A percentile compares a stretch with the other conserved stretches of the same genome.
These are phyloP conservation scores for Sympetrum striolatum DNA, from an alignment of 2,888 invertebrate species.

Conservation along the genomic window DNA sequence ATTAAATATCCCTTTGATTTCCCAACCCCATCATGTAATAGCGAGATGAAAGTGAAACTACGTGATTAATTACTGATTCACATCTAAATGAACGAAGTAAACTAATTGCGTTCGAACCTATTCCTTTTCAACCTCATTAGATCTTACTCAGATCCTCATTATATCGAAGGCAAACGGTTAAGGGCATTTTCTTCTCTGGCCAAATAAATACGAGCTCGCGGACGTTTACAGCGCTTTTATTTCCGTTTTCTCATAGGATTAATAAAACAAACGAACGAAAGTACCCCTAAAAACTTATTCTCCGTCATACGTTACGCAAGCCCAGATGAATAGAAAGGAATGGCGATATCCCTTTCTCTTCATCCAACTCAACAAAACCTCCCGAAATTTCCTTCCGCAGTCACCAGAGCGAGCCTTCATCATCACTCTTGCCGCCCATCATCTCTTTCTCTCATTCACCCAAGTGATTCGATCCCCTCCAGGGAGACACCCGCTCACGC, in stretches of 20 bases:
- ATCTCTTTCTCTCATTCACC: background rate
- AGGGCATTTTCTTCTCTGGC: background rate
- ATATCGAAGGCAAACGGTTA: background rate
- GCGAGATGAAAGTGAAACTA: too few species aligned
- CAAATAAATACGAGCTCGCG: background rate
- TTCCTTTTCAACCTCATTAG: too few species aligned
- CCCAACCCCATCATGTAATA: too few species aligned
- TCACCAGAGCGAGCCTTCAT: conserved; percentile 9
- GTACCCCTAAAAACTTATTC: background rate
- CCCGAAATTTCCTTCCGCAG: conserved; percentile 16
- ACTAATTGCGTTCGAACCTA: too few species aligned
- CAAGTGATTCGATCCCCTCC: background rate
- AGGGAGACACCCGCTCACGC: background rate
- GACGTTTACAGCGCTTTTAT: background rate
- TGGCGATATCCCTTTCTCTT: background rate
- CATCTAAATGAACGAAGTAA: too few species aligned
- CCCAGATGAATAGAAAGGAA: background rate
- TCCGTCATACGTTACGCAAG: background rate
- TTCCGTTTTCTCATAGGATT: background rate
- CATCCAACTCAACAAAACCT: background rate
- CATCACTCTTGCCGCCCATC: background rate
- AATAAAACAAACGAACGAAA: background rate
- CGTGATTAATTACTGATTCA: too few species aligned
- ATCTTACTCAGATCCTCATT: background rate
- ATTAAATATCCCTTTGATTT: too few species aligned